These are phyloP conservation scores for Micromesistius poutassou DNA, from an alignment of 2,797 vertebrate genomes.

Conservation along the genomic window DNA sequence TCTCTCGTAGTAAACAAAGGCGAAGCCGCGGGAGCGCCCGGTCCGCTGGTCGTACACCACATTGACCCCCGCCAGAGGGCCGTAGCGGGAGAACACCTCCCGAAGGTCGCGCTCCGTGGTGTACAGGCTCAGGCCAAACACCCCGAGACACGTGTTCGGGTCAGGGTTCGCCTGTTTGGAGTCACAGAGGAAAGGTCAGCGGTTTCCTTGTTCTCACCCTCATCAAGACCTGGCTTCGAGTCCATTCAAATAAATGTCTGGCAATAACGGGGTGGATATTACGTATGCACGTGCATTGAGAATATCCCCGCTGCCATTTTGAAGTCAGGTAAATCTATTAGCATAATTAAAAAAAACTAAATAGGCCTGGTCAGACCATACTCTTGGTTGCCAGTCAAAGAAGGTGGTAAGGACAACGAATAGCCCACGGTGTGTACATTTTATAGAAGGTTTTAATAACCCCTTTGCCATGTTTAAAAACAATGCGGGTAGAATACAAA, in stretches of 20 bases:
- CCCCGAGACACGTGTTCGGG: constrained; percentile 88
- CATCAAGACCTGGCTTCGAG: not conserved
- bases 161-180: constrained; percentile 86
- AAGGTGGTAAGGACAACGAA: not conserved
- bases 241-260: not conserved
- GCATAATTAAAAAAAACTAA: no score
- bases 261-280: not conserved
- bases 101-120: constrained; percentile 91
- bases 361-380: not conserved
- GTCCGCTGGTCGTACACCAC: constrained; percentile 93
- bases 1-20: constrained; percentile 92
- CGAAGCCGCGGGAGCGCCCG: constrained; percentile 89
- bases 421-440: constrained; percentile 26
- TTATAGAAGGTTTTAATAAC: constrained; percentile 56
- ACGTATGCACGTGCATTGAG: not conserved
- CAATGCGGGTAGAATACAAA: constrained; percentile 2
- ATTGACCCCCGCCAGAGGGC: constrained; percentile 87
- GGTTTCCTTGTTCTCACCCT: not conserved
- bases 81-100: constrained; percentile 90
- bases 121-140: constrained; percentile 92
- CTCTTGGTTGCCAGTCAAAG: not conserved
- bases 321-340: not conserved
- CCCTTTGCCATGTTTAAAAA: constrained; percentile 38
- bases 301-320: not conserved
- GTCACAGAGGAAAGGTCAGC: not conserved